Percentiles rank a stretch among this genome's conserved stretches.
These are phyloP conservation scores for Actinia tenebrosa DNA, from an alignment of 64 coral and sea anemone genomes.

Conservation along the genomic window DNA sequence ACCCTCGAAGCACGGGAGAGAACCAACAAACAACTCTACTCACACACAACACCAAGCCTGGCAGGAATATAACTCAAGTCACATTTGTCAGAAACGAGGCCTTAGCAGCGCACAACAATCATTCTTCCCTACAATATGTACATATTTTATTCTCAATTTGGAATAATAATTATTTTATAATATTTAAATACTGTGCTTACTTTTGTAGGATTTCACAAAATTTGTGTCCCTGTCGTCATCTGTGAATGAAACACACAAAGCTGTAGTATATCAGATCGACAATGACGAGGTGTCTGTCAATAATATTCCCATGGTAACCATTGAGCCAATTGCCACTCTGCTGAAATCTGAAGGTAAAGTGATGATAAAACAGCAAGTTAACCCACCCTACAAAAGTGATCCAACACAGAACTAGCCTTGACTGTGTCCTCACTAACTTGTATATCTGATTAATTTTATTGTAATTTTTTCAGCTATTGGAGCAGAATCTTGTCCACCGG, in stretches of 20 bases:
- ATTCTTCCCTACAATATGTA: too few species aligned
- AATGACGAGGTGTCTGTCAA: conserved; percentile 55
- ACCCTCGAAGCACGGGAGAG: too few species aligned
- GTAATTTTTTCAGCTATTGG: conserved; percentile 28
- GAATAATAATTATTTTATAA: not conserved
- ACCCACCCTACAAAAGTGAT: too few species aligned
- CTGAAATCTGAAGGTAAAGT: conserved; percentile 59
- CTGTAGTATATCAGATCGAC: conserved; percentile 76
- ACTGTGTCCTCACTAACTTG: not conserved
- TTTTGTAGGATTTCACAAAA: conserved; percentile 71
- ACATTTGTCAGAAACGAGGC: too few species aligned
- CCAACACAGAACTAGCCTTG: too few species aligned
- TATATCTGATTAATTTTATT: not conserved
- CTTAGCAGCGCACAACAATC: too few species aligned
- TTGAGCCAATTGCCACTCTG: conserved; percentile 59
- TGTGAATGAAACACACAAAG: conserved; percentile 73
- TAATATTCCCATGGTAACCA: conserved; percentile 61
- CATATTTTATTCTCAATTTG: too few species aligned
- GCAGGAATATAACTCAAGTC: too few species aligned
- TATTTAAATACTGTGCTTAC: not conserved
- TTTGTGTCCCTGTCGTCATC: conserved; percentile 91
- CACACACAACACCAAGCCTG: too few species aligned
- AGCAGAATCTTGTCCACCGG: conserved; percentile 59
- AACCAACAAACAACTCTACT: too few species aligned
- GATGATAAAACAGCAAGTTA: too few species aligned